Percentiles rank a stretch among this genome's conserved stretches.
Evolutionary conservation across 2,888 invertebrate species (phyloP).

Genomic region (Sarcophaga carnaria): DNA sequence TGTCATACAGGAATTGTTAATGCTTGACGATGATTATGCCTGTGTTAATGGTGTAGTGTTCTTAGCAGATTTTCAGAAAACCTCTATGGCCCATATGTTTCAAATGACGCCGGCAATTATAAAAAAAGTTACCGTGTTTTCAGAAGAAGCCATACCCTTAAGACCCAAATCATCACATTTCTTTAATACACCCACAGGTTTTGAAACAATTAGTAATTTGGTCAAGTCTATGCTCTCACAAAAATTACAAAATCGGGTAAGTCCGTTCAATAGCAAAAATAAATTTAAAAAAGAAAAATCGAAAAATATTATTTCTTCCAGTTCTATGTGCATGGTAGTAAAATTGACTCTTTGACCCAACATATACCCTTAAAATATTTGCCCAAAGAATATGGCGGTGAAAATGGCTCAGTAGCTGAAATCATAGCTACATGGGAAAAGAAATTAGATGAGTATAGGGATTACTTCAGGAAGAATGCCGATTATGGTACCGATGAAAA

Average conservation of each 20-base stretch:
- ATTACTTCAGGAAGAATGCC: constrained; percentile 74
- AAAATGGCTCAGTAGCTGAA: constrained; percentile 82
- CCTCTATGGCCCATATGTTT: constrained; percentile 83
- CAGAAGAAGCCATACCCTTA: constrained; percentile 85
- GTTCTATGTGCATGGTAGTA: constrained; percentile 84
- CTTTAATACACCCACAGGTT: constrained; percentile 84
- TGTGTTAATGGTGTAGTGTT: constrained; percentile 83
- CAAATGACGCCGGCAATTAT: constrained; percentile 84
- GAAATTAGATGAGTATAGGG: constrained; percentile 73
- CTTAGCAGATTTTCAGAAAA: constrained; percentile 84
- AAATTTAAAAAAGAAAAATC: not conserved
- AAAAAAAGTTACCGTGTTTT: constrained; percentile 83
- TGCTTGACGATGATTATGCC: constrained; percentile 85
- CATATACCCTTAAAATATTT: constrained; percentile 84
- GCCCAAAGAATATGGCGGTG: constrained; percentile 87
- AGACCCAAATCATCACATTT: constrained; percentile 84
- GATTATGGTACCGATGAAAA: constrained; percentile 76
- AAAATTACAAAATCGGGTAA: constrained; percentile 84
- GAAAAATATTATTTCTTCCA: constrained; percentile 73
- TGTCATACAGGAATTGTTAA: constrained; percentile 84
- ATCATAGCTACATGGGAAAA: constrained; percentile 74
- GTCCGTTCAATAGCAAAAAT: not conserved
- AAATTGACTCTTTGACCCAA: constrained; percentile 83
- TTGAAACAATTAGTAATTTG: constrained; percentile 84
- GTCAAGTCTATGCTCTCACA: constrained; percentile 85